A percentile compares a stretch with the other conserved stretches of the same genome.
phyloP scores from a whole-genome alignment of 2,113 vertebrate genomes.

The Salvelinus namaycush region DNA sequence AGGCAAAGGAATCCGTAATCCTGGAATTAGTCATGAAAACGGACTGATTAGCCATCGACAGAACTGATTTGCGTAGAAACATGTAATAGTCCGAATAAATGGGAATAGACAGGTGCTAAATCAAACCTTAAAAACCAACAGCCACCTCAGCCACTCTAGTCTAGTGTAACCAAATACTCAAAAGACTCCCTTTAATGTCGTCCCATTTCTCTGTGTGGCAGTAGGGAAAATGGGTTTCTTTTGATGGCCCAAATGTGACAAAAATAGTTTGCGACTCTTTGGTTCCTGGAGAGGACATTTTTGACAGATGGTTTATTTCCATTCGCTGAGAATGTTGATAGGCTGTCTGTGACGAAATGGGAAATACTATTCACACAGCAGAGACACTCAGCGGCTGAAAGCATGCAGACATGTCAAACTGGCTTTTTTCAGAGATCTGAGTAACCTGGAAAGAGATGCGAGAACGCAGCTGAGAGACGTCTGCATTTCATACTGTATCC shows the following conservation, averaged over 20 bases:
- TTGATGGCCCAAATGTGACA: not conserved
- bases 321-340: not conserved
- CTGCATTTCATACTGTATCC: not conserved
- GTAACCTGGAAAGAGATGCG: not conserved
- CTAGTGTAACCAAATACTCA: too few relatives aligned
- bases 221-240: too few relatives aligned
- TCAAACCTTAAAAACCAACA: too few relatives aligned
- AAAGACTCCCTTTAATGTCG: too few relatives aligned
- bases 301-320: slow-evolving; percentile 2
- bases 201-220: too few relatives aligned
- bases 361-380: not conserved
- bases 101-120: too few relatives aligned
- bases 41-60: too few relatives aligned
- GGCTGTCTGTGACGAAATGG: not conserved
- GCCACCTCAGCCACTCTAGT: too few relatives aligned
- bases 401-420: not conserved
- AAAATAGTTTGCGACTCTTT: not conserved
- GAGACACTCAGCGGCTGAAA: not conserved
- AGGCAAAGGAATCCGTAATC: too few relatives aligned
- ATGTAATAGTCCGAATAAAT: too few relatives aligned
- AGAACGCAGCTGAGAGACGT: not conserved
- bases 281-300: not conserved
- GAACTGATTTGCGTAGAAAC: too few relatives aligned
- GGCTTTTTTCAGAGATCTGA: not conserved
- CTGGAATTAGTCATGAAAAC: too few relatives aligned